Evolutionary conservation across 2,113 vertebrate genomes (phyloP).

Genomic region (Rallus limicola): DNA sequence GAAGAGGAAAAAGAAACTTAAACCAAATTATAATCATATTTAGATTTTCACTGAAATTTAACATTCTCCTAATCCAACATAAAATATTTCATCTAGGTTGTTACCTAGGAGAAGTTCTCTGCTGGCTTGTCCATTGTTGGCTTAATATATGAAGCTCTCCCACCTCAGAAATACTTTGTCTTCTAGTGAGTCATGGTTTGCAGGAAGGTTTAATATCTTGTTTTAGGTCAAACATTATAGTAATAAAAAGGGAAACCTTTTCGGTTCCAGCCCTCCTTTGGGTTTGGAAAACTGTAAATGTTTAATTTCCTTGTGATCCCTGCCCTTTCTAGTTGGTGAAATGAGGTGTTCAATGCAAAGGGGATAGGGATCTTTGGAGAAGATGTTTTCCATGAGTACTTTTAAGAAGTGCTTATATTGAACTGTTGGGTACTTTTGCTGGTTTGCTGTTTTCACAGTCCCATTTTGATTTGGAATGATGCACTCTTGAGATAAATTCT

Average conservation of each 20-base stretch:
- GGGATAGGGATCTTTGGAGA: not conserved
- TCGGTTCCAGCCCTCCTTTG: not conserved
- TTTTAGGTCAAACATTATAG: not conserved
- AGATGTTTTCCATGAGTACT: not conserved
- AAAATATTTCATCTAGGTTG: not conserved
- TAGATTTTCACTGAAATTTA: not conserved
- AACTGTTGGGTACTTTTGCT: not conserved
- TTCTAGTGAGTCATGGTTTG: not conserved
- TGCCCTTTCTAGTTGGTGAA: not conserved
- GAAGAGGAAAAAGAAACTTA: not conserved
- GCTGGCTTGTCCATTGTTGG: accelerated
- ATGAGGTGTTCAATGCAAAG: not conserved
- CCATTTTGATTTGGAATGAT: not conserved
- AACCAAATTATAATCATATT: not conserved
- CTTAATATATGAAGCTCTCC: not conserved
- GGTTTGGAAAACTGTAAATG: not conserved
- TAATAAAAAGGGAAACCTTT: not conserved
- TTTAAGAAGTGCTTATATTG: not conserved
- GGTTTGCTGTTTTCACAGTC: not conserved
- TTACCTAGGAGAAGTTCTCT: not conserved
- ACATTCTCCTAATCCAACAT: not conserved
- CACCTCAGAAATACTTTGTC: not conserved
- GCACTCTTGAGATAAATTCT: not conserved
- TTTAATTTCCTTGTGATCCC: not conserved
- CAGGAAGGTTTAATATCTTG: not conserved